phyloP scores from a whole-genome alignment of 2,113 vertebrate species.

The Rhabdornis inornatus region DNA sequence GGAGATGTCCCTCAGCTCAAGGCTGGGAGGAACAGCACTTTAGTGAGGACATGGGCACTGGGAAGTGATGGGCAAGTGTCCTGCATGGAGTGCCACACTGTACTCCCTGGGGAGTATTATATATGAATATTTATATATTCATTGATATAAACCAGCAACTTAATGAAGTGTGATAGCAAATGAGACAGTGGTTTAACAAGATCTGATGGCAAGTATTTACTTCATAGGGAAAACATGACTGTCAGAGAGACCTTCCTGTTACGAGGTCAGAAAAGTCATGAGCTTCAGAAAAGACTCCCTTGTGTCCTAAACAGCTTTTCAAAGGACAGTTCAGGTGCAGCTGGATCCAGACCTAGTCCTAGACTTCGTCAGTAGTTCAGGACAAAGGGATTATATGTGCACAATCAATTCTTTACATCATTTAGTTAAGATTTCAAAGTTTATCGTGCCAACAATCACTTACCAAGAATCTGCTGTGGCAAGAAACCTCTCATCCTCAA shows the following conservation, averaged over 20 bases:
- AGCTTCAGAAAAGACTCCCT: background rate
- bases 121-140: too few species aligned
- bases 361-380: background rate
- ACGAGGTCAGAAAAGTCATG: background rate
- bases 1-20: background rate
- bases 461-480: background rate
- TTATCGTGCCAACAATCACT: background rate
- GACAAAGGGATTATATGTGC: background rate
- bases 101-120: background rate
- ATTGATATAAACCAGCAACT: background rate
- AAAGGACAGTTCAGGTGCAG: background rate
- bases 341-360: background rate
- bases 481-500: background rate
- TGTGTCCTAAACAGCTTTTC: background rate
- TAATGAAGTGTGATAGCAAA: background rate
- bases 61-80: background rate
- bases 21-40: background rate
- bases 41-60: fast-evolving
- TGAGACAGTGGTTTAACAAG: background rate
- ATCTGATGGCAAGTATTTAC: background rate
- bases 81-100: background rate
- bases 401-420: background rate
- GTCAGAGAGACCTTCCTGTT: background rate
- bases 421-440: background rate
- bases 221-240: background rate